Evolutionary conservation across 2,888 invertebrate species (phyloP).

Genomic region (Panopea generosa): DNA sequence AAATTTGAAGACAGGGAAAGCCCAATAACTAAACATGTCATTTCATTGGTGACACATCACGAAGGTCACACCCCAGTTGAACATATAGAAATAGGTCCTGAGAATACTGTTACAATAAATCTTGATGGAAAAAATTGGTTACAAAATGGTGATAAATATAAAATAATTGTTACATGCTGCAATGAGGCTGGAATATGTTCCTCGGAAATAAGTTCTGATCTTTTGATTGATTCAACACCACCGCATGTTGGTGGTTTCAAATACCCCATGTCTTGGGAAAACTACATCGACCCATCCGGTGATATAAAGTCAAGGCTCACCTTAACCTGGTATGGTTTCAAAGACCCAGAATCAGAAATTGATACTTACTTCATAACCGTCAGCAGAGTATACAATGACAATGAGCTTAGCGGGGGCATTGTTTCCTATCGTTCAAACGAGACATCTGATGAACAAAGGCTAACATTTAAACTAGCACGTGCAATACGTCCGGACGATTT

Average conservation of each 20-base stretch:
- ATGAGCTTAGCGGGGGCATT: too few species aligned
- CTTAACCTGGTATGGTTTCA: constrained; percentile 64
- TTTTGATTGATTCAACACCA: constrained; percentile 67
- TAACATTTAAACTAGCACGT: too few species aligned
- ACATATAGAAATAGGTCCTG: constrained; percentile 34
- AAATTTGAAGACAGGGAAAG: constrained; percentile 54
- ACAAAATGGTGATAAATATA: constrained; percentile 52
- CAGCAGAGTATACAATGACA: constrained; percentile 40
- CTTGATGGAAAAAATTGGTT: constrained; percentile 42
- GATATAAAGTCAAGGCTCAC: constrained; percentile 12
- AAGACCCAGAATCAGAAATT: constrained; percentile 59
- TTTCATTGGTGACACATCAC: constrained; percentile 49
- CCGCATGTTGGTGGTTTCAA: constrained; percentile 65
- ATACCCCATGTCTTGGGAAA: constrained; percentile 49
- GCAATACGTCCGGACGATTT: too few species aligned
- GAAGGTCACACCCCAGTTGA: constrained; percentile 50
- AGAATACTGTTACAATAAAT: constrained; percentile 31
- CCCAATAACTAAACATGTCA: constrained; percentile 37
- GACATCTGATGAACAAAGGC: too few species aligned
- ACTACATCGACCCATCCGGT: constrained; percentile 7
- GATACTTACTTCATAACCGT: constrained; percentile 43
- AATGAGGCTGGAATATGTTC: constrained; percentile 64
- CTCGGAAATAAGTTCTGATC: constrained; percentile 31
- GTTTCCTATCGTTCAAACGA: too few species aligned
- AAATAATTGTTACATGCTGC: constrained; percentile 51